Conservation (phyloP, 2,797 vertebrate genomes). For the Mionectes olivaceus region DNA sequence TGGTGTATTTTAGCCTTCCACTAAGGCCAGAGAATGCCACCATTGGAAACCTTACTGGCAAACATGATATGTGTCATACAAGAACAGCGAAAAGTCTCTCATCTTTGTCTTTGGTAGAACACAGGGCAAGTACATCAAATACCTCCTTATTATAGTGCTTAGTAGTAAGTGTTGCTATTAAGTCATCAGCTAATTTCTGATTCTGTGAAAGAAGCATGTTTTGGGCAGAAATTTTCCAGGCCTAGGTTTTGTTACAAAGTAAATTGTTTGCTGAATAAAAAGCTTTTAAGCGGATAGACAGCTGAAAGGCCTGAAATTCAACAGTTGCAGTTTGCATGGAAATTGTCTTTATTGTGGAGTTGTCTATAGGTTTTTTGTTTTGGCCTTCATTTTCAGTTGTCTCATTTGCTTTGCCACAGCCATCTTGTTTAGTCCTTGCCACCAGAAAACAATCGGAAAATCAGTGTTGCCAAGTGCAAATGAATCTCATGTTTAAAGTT, state of each 20-base stretch:
- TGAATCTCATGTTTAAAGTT: conserved; percentile 38
- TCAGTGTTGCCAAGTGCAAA: conserved; percentile 48
- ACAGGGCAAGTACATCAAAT: conserved; percentile 8
- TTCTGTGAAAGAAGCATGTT: conserved; percentile 48
- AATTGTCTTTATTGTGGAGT: conserved; percentile 61
- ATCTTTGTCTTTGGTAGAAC: not conserved
- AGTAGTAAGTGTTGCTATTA: conserved; percentile 35
- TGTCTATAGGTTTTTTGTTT: conserved; percentile 67
- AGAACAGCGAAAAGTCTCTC: not conserved
- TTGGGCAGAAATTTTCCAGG: conserved; percentile 52
- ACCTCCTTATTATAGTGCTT: conserved; percentile 47
- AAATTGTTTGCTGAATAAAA: conserved; percentile 64
- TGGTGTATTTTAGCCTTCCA: not conserved
- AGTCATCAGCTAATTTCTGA: conserved; percentile 58
- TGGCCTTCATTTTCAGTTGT: conserved; percentile 47
- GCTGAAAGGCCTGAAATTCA: conserved; percentile 64
- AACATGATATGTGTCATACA: not conserved
- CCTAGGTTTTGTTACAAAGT: conserved; percentile 52
- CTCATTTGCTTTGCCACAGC: conserved; percentile 22
- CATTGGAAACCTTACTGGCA: not conserved
- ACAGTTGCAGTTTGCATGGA: conserved; percentile 62
- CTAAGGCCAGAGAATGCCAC: not conserved
- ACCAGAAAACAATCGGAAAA: conserved; percentile 54
- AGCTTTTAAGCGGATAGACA: conserved; percentile 57
- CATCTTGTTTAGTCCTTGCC: conserved; percentile 56